Evolutionary conservation across 92 coral and sea anemone species (phyloP), one percentile per base, ranked within the genome.

Genomic region (Porites rus): DNA sequence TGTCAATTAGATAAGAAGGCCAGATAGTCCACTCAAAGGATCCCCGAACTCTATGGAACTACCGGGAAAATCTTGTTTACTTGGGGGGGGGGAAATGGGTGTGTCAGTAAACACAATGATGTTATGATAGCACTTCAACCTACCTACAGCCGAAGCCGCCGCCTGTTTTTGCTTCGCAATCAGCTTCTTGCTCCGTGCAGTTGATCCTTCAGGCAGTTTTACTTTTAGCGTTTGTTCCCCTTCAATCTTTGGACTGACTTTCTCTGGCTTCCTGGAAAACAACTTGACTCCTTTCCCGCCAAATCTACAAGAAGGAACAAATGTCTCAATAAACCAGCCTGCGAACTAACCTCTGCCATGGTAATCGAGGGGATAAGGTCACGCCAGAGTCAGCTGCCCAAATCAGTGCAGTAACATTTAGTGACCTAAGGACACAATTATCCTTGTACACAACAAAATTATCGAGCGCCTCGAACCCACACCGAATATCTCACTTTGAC

Each of bases 91-190:
- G 46, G 46, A 6, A 4, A 4, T 4, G 46, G 46, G 46, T 0
- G 46, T 38, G 46, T 38, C 46, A n/a, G 50, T 18, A 51, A 5
- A 25, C 61, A 51, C 18, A 54, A 13, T 18, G 53, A 10, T 24
- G 52, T 58, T 50, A 21, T 22, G 19, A 25, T 22, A 43, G 14
- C 66, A 75, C 10, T 56, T 70, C n/a, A 18, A 25, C 38, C 50
- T 68, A 90, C 93, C 90, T 21, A 68, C 86, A n/a, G 61, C 78
- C 18, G 84, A 77, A 28, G 88, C 83, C 11, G 89, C 92, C 16
- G 83, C 76, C 25, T 89, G 89, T 82, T 93, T 91, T 65, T 91
- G 93, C 80, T 94, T 91, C 6, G 82, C 56, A 51, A 83, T 66
- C 14, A 83, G 52, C 78, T 87, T 91, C 91, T 91, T 90, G 85